These are phyloP conservation scores for Silurus glanis DNA, from an alignment of 2,113 vertebrate species.

Conservation along the genomic window DNA sequence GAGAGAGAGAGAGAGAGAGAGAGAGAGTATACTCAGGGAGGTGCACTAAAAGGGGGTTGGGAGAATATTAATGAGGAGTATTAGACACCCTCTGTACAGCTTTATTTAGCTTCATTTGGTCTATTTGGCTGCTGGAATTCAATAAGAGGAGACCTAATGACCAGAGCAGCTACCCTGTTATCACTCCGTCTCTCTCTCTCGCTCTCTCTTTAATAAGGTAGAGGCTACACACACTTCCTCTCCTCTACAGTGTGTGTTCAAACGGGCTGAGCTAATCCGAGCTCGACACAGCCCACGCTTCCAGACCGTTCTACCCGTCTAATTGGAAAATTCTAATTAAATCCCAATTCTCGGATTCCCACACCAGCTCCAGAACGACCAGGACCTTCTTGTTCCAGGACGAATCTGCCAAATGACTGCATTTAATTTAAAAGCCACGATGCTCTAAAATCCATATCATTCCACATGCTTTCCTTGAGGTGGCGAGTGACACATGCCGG, in stretches of 20 bases:
- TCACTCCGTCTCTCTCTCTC: slow-evolving; percentile 60
- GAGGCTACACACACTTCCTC: slow-evolving; percentile 20
- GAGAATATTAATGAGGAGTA: slow-evolving; percentile 66
- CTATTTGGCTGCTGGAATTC: slow-evolving; percentile 68
- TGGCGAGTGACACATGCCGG: slow-evolving; percentile 19
- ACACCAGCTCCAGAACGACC: neutral
- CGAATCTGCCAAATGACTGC: neutral
- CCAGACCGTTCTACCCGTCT: neutral
- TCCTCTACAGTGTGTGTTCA: neutral
- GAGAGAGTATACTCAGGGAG: slow-evolving; percentile 4
- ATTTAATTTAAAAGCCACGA: neutral
- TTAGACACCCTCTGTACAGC: slow-evolving; percentile 59
- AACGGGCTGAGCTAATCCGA: slow-evolving; percentile 12
- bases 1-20: slow-evolving; percentile 25
- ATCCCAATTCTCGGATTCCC: neutral
- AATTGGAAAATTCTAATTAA: slow-evolving; percentile 34
- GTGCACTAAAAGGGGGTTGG: slow-evolving; percentile 50
- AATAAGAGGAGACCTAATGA: slow-evolving; percentile 73
- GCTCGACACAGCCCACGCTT: neutral
- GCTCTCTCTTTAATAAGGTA: slow-evolving; percentile 67
- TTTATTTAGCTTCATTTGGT: slow-evolving; percentile 69
- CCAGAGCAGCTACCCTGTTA: slow-evolving; percentile 77
- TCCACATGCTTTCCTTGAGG: slow-evolving; percentile 11
- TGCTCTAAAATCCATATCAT: slow-evolving; percentile 3
- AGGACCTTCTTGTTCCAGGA: neutral